A percentile compares a stretch with the other conserved stretches of the same genome.
phyloP scores from a whole-genome alignment of 1,140 invertebrate species.

The Alviniconcha marisindica region DNA sequence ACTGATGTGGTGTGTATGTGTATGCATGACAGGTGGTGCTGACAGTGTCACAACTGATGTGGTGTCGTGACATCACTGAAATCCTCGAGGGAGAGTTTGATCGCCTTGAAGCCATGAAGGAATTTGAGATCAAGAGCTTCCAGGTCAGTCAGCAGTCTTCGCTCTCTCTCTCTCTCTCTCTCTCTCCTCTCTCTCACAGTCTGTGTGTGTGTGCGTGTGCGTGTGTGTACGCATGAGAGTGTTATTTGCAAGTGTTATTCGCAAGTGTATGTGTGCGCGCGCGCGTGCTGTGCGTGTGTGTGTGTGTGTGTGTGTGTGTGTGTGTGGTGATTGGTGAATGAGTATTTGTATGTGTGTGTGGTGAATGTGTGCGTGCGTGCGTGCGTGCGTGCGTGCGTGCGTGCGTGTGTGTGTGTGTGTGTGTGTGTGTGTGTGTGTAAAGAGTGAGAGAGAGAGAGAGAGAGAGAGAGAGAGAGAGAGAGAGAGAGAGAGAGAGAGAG shows the following conservation, averaged over 20 bases:
- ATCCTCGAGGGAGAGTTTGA: constrained; percentile 81
- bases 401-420: background rate
- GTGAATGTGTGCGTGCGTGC: no score
- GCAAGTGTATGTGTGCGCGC: no score
- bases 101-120: constrained; percentile 78
- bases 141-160: constrained; percentile 46
- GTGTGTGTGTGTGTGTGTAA: no score
- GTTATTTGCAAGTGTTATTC: no score
- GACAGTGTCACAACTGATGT: constrained; percentile 91
- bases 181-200: background rate
- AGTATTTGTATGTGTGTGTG: no score
- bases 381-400: background rate
- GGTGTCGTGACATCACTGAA: constrained; percentile 86
- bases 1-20: no score
- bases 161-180: background rate
- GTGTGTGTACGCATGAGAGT: background rate
- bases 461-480: no score
- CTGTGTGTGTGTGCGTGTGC: background rate
- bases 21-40: constrained; percentile 84
- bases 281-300: no score
- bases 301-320: no score
- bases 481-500: no score
- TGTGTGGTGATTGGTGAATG: no score
- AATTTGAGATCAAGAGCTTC: constrained; percentile 82
- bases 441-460: no score